Evolutionary conservation across 2,113 vertebrate genomes (phyloP).

Genomic region (Petaurus breviceps): DNA sequence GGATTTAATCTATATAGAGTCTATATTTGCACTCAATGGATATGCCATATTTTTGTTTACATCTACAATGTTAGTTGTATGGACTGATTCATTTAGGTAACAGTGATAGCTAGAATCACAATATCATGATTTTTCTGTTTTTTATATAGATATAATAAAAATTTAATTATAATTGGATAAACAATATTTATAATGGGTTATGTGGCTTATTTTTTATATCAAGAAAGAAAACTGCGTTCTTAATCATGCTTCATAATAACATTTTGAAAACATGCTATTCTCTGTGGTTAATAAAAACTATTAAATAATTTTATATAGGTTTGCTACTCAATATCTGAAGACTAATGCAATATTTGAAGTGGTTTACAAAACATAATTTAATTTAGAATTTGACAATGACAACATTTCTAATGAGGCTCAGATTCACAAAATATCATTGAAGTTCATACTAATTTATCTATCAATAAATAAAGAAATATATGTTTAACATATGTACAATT

Average conservation of each 20-base stretch:
- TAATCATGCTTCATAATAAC: conserved; percentile 5
- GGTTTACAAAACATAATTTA: conserved; percentile 32
- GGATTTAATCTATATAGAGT: not conserved
- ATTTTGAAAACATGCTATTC: conserved; percentile 29
- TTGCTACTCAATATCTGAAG: conserved; percentile 42
- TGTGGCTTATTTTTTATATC: not conserved
- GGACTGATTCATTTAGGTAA: not conserved
- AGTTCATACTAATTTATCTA: not conserved
- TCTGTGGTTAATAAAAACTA: conserved; percentile 27
- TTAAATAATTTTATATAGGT: conserved; percentile 8
- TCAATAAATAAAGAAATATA: not conserved
- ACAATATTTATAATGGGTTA: conserved; percentile 42
- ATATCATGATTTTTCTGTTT: conserved; percentile 18
- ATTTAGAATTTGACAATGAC: conserved; percentile 41
- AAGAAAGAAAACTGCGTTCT: not conserved
- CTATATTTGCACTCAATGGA: not conserved
- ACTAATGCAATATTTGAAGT: conserved; percentile 1
- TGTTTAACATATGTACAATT: conserved; percentile 29
- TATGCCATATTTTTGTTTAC: not conserved
- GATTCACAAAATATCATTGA: conserved; percentile 8
- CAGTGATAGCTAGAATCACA: not conserved
- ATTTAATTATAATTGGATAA: conserved; percentile 37
- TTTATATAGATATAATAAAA: not conserved
- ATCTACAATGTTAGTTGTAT: not conserved
- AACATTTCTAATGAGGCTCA: conserved; percentile 27